Evolutionary conservation across 2,113 vertebrate species (phyloP), one percentile per base, ranked within the genome.

Genomic region (Heterotis niloticus): DNA sequence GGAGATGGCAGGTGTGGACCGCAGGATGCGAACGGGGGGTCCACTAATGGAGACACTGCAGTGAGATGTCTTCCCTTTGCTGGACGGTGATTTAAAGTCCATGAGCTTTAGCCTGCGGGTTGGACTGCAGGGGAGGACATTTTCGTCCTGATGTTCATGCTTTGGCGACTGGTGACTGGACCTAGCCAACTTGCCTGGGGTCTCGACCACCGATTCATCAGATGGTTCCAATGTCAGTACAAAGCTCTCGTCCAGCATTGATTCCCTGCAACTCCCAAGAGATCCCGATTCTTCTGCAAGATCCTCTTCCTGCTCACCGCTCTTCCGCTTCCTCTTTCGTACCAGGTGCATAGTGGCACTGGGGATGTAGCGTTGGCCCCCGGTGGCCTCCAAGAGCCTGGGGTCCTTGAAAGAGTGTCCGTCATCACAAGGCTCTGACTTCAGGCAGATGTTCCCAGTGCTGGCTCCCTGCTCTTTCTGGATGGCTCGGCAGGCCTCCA

Each of bases 31-130:
- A 17, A 13, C 88, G 79, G 80, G 84, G 68, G 84, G 87, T 16
- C 80, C 82, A n/a, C 78, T 26, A 29, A 77, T 4, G 29, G 82
- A 62, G 71, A 84, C 12, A 64, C 84, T 84, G 65, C 78, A 83
- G 57, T 85, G 80, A 57, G 85, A 70, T 5, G 67, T 16, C 20
- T 81, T 86, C 60, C 85, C 91, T 82, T 94, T 93, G 13, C 79
- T 88, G 16, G 91, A 93, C 20, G 91, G 91, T 28, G 92, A 92
- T 83, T 93, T 94, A 54, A 93, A 94, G 86, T 93, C 92, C 91
- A 94, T 90, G 64, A 94, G 91, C 81, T 93, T 93, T 89, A 93
- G 92, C 76, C 92, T 86, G 64, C 91, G 89, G 2, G 85, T 87
- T 64, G 92, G 89, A 75, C 90, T 94, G 81, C 89, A 78, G 7